Conservation (phyloP, 2,113 vertebrate species). For the Limnothrissa miodon region DNA sequence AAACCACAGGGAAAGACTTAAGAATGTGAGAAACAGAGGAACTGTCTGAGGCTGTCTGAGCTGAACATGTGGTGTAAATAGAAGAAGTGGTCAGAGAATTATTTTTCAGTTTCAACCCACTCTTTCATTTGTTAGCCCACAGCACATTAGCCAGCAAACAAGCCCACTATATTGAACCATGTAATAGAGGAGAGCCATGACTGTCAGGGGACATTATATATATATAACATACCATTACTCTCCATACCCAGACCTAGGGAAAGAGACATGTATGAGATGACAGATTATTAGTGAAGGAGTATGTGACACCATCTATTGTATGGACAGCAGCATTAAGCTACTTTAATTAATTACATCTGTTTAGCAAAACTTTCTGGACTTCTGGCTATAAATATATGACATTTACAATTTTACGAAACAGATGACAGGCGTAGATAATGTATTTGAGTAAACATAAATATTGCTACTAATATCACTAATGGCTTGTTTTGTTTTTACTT, state of each 20-base stretch:
- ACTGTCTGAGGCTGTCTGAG: constrained; percentile 11
- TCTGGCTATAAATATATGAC: too few relatives aligned
- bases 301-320: not conserved
- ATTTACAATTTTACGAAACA: too few relatives aligned
- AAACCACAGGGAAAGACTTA: not conserved
- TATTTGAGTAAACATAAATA: too few relatives aligned
- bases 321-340: not conserved
- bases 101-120: not conserved
- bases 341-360: too few relatives aligned
- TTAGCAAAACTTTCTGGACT: too few relatives aligned
- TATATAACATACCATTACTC: not conserved
- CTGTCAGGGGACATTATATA: not conserved
- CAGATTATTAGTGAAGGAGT: not conserved
- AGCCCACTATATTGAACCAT: not conserved
- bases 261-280: not conserved
- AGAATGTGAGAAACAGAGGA: not conserved
- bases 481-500: too few relatives aligned
- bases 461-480: too few relatives aligned
- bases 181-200: not conserved
- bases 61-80: not conserved
- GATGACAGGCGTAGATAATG: too few relatives aligned
- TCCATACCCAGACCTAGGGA: not conserved
- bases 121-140: not conserved
- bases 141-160: not conserved
- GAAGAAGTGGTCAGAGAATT: not conserved